A percentile compares a stretch with the other conserved stretches of the same genome.
Evolutionary conservation across 2,797 vertebrate genomes (phyloP).

Genomic region (Microctenopoma lineatum): DNA sequence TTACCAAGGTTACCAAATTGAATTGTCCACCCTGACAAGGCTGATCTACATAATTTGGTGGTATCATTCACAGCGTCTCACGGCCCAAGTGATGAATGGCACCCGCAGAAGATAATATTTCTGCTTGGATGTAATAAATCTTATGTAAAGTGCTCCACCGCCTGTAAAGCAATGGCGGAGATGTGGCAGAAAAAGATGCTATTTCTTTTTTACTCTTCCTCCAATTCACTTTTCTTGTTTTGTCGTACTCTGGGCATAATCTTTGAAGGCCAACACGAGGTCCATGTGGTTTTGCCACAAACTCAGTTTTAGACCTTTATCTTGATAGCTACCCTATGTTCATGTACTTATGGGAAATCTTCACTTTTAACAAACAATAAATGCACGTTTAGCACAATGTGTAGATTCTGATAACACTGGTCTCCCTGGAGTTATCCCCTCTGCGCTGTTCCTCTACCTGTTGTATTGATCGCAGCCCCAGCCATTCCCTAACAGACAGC

Average conservation of each 20-base stretch:
- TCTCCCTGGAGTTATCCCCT: slow-evolving; percentile 46
- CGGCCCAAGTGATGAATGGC: slow-evolving; percentile 95
- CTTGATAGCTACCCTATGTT: background rate
- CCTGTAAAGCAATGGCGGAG: slow-evolving; percentile 76
- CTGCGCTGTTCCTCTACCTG: slow-evolving; percentile 65
- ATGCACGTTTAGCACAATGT: slow-evolving; percentile 16
- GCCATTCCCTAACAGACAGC: slow-evolving; percentile 60
- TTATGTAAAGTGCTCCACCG: slow-evolving; percentile 89
- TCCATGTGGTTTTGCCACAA: background rate
- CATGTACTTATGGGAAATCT: background rate
- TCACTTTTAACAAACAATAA: slow-evolving; percentile 25
- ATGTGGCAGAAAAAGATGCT: slow-evolving; percentile 46
- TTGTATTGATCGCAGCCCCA: slow-evolving; percentile 65
- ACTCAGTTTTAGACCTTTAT: slow-evolving; percentile 3
- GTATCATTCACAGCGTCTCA: slow-evolving; percentile 92
- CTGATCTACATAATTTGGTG: slow-evolving; percentile 99
- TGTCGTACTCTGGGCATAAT: slow-evolving; percentile 9
- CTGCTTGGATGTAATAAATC: slow-evolving; percentile 98
- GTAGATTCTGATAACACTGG: slow-evolving; percentile 38
- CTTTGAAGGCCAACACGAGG: slow-evolving; percentile 23
- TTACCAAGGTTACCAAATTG: slow-evolving; percentile 98
- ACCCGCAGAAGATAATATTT: slow-evolving; percentile 94
- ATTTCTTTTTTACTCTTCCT: slow-evolving; percentile 41
- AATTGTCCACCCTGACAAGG: slow-evolving; percentile 92
- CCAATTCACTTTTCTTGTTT: slow-evolving; percentile 43